These are phyloP conservation scores for Orthosia cruda DNA, from an alignment of 2,888 invertebrate genomes.

Conservation along the genomic window DNA sequence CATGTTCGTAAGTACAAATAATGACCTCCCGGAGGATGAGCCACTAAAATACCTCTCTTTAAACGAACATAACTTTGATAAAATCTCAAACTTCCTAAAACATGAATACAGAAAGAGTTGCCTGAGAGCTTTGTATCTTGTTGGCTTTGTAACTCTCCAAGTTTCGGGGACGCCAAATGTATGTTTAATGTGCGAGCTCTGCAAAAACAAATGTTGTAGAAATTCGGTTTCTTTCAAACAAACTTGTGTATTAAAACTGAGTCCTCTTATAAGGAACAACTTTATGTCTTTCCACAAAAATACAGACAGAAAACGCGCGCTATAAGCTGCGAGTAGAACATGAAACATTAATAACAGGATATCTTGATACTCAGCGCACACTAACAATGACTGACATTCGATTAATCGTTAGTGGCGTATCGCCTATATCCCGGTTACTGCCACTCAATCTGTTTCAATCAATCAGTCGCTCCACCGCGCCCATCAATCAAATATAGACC, in stretches of 20 bases:
- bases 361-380: conserved; percentile 32
- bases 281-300: conserved; percentile 12
- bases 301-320: neutral
- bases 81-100: conserved; percentile 48
- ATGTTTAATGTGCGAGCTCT: conserved; percentile 40
- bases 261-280: conserved; percentile 1
- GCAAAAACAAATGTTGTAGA: conserved; percentile 35
- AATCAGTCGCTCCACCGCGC: conserved; percentile 37
- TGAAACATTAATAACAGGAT: neutral
- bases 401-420: conserved; percentile 40
- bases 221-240: conserved; percentile 27
- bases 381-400: conserved; percentile 55
- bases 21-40: conserved; percentile 48
- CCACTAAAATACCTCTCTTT: conserved; percentile 30
- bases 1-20: conserved; percentile 22
- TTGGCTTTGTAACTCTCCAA: conserved; percentile 26
- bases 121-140: conserved; percentile 47
- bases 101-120: conserved; percentile 55
- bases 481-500: conserved; percentile 14
- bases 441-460: conserved; percentile 48
- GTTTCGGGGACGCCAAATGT: conserved; percentile 22
- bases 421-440: conserved; percentile 14
- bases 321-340: conserved; percentile 3
- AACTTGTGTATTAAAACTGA: conserved; percentile 43
- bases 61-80: conserved; percentile 49